phyloP scores from a whole-genome alignment of 2,113 vertebrate genomes.

The Tragelaphus strepsiceros region DNA sequence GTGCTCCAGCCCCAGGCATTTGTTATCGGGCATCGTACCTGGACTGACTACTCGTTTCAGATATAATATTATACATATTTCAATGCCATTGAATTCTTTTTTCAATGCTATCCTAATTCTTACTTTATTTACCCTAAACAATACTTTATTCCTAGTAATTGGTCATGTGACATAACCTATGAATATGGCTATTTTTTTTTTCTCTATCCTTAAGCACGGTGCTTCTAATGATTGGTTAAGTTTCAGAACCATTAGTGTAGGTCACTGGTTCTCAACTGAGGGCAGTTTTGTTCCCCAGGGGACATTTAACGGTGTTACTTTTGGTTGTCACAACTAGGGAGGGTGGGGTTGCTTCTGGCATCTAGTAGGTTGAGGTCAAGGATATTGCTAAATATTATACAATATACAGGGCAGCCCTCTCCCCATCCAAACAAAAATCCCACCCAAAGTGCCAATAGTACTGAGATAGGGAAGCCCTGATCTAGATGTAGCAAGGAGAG shows the following conservation, averaged over 20 bases:
- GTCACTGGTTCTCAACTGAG: background rate
- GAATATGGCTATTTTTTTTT: background rate
- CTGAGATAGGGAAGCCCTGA: background rate
- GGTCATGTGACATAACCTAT: background rate
- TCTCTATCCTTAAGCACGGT: background rate
- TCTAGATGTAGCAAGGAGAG: background rate
- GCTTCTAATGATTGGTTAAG: background rate
- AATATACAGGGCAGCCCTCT: background rate
- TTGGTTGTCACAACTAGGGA: background rate
- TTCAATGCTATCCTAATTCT: background rate
- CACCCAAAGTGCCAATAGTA: background rate
- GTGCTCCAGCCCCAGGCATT: no score
- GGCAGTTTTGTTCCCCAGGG: background rate
- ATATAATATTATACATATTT: no score
- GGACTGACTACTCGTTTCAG: no score
- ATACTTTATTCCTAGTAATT: background rate
- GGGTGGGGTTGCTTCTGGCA: background rate
- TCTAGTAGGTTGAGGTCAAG: background rate
- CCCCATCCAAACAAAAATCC: background rate
- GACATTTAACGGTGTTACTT: background rate
- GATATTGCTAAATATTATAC: background rate
- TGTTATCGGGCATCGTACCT: no score
- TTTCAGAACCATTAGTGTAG: background rate
- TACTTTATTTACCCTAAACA: background rate
- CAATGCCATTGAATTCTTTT: no score